Evolutionary conservation across 2,113 vertebrate species (phyloP).

Genomic region (Anser brachyrhynchus): DNA sequence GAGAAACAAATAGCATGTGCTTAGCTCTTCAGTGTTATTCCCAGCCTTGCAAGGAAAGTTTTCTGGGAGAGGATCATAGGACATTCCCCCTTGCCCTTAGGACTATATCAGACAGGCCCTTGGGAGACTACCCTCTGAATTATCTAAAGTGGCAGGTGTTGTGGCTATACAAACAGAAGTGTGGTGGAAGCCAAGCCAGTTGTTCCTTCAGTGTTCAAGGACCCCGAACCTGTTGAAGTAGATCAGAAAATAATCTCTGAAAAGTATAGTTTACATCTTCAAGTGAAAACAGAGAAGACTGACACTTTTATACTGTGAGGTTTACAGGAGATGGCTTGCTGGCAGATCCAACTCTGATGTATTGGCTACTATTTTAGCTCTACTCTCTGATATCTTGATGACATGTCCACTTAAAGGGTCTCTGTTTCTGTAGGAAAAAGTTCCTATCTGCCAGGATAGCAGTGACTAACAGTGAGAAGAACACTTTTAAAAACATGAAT

Average conservation of each 20-base stretch:
- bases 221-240: background rate
- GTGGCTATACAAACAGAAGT: background rate
- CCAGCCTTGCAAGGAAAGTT: background rate
- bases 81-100: background rate
- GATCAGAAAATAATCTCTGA: background rate
- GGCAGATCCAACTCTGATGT: background rate
- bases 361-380: background rate
- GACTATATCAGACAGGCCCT: background rate
- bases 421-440: background rate
- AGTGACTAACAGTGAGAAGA: background rate
- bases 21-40: background rate
- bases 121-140: background rate
- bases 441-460: background rate
- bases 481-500: background rate
- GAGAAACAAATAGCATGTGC: background rate
- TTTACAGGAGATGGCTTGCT: background rate
- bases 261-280: background rate
- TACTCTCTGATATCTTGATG: background rate
- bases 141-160: background rate
- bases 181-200: background rate
- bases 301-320: background rate
- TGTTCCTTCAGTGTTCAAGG: background rate
- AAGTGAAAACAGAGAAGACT: background rate
- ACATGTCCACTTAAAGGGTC: background rate
- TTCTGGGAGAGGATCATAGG: background rate